Evolutionary conservation across 2,888 invertebrate species (phyloP), one percentile per base, ranked within the genome.

Genomic region (Smittia sp.): DNA sequence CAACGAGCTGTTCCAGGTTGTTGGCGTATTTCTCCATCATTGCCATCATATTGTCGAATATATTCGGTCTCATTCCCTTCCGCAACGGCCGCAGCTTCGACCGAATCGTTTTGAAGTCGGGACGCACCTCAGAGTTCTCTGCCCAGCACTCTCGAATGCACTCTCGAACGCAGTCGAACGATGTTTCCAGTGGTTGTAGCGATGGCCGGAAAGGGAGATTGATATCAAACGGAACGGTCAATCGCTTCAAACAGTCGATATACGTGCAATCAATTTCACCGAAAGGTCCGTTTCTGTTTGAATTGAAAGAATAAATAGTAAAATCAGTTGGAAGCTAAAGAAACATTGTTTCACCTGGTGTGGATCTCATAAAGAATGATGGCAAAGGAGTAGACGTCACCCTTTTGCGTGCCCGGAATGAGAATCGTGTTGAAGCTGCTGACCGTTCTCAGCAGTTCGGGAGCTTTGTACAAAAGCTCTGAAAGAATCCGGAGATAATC

Each of bases 21-120:
- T 72, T 72, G 11, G 96, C 95, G 80, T 98, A 97, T 79, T 96
- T 95, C 81, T 97, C 97, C 95, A 98, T 95, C 89, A 97, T 95
- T 0, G 93, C 92, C 87, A 97, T 93, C 95, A 98, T 96, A 80
- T 97, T 97, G 82, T 98, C 98, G 78, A 97, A 94, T 78, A 98
- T 96, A 82, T 97, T 97, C 18, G 94, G 90, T 82, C 94, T 94
- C 96, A 96, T 92, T 79, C 96, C 96, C 80, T 94, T 91, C 73
- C 93, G 84, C 74, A 96, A 84, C 0, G 93, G 93, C 54, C 95
- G 86, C 38, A 96, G 82, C 76, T 89, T 88, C 18, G 90, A 86
- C 32, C 94, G 86, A 74, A 96, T 89, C 18, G 87, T 85, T 79
- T 93, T 92, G 79, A 96, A 94, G 80, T 96, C 96, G 0, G 94